Base-by-base conservation (phyloP, 2,113 vertebrate genomes). In the Antigone vipio region DNA sequence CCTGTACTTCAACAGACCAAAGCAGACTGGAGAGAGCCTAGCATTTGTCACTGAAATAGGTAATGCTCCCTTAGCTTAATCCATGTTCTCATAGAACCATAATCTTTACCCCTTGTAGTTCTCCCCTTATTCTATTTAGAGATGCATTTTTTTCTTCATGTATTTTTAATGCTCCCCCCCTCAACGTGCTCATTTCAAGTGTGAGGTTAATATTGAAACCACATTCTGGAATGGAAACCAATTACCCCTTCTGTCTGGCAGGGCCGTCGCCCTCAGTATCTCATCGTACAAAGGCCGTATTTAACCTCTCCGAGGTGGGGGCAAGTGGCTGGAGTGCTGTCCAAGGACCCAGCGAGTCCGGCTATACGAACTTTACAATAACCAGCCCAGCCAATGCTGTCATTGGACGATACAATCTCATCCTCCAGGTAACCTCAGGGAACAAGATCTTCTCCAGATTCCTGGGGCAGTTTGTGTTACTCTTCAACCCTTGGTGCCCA, bases 401-500 rank as follows among this genome's bases (percentile, higher is more conserved):
- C 81, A 98, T 99, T 3, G 99, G 99, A 59, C 93, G 94, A 5
- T 99, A 99, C 97, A 97, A 85, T 9, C 96, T 99, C 93, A 97
- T 62, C 6, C 96, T 98, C 88, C 90, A 96, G 88, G 56, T 99
- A 40, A 96, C 92, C 60, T 97, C 98, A 9, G 92, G 91, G 4
- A 98, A 98, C 79, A 90, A 83, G 72, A 77, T 94, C 34, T 5
- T 97, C 91, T 92, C 97, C 73, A 93, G 85, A 44, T 91, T 81
- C 97, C 98, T 97, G 92, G 98, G 97, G 6, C 92, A 96, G 30
- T 99, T 99, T 92, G 95, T 98, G 91, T 92, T 99, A 63, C 99
- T 99, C 79, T 99, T 99, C 75, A 99, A 99, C 84, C 99, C 99
- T 0, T 99, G 99, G 99, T 99, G 98, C 94, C 97, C 98, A 98